Conservation (phyloP, 2,113 vertebrate species). For the Stegastes partitus region DNA sequence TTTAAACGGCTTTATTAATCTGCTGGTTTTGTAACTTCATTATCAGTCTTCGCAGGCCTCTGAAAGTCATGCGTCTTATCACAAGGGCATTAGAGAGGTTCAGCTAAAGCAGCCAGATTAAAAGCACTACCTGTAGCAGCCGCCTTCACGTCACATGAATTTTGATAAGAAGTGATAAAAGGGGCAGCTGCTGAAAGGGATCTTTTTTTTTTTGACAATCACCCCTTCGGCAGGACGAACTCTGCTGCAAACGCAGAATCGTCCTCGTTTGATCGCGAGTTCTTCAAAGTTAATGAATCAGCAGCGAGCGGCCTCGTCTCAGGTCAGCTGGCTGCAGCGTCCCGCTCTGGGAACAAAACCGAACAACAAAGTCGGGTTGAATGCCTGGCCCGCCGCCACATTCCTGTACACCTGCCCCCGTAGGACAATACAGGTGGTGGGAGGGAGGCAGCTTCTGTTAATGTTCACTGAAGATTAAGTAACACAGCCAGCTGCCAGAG, state of each 20-base stretch:
- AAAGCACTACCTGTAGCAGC: background rate
- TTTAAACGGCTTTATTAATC: constrained; percentile 37
- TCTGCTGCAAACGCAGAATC: constrained; percentile 2
- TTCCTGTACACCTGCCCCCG: constrained; percentile 56
- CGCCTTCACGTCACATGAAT: background rate
- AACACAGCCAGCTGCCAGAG: background rate
- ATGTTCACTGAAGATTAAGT: constrained; percentile 14
- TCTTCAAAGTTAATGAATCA: constrained; percentile 34
- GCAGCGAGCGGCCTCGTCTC: constrained; percentile 34
- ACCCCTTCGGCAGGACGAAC: background rate
- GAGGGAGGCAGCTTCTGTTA: constrained; percentile 9
- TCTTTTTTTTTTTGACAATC: constrained; percentile 22
- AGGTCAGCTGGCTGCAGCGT: constrained; percentile 39
- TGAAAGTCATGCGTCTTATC: constrained; percentile 7
- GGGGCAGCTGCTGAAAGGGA: constrained; percentile 2
- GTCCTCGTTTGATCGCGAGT: constrained; percentile 31
- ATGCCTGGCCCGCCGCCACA: constrained; percentile 38
- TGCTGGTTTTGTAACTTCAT: constrained; percentile 14
- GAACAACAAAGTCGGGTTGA: constrained; percentile 34
- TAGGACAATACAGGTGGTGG: constrained; percentile 9
- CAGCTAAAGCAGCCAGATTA: constrained; percentile 24
- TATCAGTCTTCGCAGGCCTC: constrained; percentile 14
- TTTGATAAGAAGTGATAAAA: constrained; percentile 32
- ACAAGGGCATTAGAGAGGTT: constrained; percentile 8
- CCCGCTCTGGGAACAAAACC: constrained; percentile 33